These are phyloP conservation scores for Prionace glauca DNA, from an alignment of 2,797 vertebrate species.

Conservation along the genomic window DNA sequence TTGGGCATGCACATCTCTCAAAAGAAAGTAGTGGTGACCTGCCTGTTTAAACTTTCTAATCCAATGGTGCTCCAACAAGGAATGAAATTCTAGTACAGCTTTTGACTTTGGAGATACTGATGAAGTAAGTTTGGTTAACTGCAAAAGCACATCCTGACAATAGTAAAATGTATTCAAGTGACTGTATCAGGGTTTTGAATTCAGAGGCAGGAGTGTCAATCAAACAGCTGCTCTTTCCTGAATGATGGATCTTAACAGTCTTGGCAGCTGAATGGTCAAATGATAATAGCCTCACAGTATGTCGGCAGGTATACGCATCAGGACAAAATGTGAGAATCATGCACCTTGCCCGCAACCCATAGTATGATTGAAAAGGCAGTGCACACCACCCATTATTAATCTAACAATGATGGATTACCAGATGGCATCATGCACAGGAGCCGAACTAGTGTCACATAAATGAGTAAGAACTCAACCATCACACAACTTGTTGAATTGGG, in stretches of 20 bases:
- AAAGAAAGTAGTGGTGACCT: not conserved
- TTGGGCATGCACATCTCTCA: too few species aligned
- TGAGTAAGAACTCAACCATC: not conserved
- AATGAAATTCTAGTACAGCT: not conserved
- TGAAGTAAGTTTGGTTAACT: not conserved
- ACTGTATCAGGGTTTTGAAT: not conserved
- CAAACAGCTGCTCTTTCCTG: not conserved
- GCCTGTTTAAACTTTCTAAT: not conserved
- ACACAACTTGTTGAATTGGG: not conserved
- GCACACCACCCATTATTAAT: not conserved
- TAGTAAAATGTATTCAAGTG: not conserved
- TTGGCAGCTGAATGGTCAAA: not conserved
- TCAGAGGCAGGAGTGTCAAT: not conserved
- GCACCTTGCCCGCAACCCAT: not conserved
- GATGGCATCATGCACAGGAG: not conserved
- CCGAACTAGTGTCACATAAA: not conserved
- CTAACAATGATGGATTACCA: not conserved
- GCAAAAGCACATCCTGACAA: not conserved
- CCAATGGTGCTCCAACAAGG: not conserved
- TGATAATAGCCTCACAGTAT: not conserved
- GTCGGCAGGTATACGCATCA: not conserved
- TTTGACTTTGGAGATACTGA: not conserved
- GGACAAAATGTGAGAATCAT: not conserved
- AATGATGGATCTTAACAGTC: not conserved
- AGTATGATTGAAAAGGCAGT: not conserved